phyloP scores from a whole-genome alignment of 2,888 invertebrate species.

The Trisateles emortualis region DNA sequence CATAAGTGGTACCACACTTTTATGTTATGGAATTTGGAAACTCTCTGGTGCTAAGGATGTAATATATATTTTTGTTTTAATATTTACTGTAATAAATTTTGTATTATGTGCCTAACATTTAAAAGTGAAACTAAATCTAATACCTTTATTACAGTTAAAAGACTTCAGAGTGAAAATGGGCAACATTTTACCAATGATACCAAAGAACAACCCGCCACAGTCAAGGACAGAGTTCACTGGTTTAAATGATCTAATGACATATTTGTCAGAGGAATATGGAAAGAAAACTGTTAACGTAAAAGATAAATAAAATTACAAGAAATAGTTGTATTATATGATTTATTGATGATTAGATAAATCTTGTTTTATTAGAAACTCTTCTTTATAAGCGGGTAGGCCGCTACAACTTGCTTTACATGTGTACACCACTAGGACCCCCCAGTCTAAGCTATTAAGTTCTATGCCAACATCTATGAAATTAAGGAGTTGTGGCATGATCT shows the following conservation, averaged over 20 bases:
- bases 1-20: constrained; percentile 92
- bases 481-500: constrained; percentile 95
- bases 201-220: constrained; percentile 92
- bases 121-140: no score
- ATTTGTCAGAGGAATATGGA: constrained; percentile 88
- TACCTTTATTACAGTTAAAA: constrained; percentile 86
- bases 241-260: constrained; percentile 93
- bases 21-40: constrained; percentile 96
- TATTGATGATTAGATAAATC: constrained; percentile 86
- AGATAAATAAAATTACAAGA: constrained; percentile 42
- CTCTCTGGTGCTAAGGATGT: constrained; percentile 94
- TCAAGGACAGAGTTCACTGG: constrained; percentile 96
- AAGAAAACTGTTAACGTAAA: constrained; percentile 63
- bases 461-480: constrained; percentile 89
- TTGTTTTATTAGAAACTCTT: constrained; percentile 95
- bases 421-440: constrained; percentile 95
- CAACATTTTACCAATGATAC: constrained; percentile 90
- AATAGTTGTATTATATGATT: constrained; percentile 12
- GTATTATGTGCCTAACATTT: no score
- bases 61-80: constrained; percentile 47
- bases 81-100: neutral
- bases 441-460: constrained; percentile 90
- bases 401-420: constrained; percentile 94
- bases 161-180: constrained; percentile 95
- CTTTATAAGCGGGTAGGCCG: constrained; percentile 89